Base-by-base conservation (phyloP, 2,888 invertebrate species). In the Gymnocheta viridis region DNA sequence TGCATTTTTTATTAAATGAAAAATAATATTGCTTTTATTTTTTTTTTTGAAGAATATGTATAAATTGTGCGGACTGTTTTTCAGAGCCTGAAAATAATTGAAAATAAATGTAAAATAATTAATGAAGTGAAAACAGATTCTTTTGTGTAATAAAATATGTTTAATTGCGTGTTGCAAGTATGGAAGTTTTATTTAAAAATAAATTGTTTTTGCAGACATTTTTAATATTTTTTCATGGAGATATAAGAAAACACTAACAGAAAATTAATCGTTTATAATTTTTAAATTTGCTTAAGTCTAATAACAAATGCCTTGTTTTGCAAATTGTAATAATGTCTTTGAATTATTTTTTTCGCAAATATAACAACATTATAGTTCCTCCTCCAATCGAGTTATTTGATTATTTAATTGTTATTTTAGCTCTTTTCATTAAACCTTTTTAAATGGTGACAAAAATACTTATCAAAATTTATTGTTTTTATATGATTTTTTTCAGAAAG, bases 41-140 rank as follows among this genome's bases (percentile, higher is more conserved):
- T 19, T 41, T 41, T 38, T 56, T 38, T 51, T 35, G 2, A 14
- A 38, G 6, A 38, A 29, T 2, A 24, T 24, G 4, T 51, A 29
- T 41, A 60, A 27, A 6, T 32, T n/a, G 7, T 44, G 49, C 32
- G 70, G 35, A 41, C 49, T 41, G 10, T 17, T 38, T 17, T 35
- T 77, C n/a, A n/a, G n/a, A n/a, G 9, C 3, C 22, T 29, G 47
- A 51, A 47, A 56, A 35, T 24, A 44, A 54, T 44, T 66, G 47
- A 19, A 56, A 51, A 17, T 66, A 49, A 72, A 72, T 62, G 51
- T 70, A 35, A 64, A 64, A 56, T 56, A 79, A 79, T 79, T 79
- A 79, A 79, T 79, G 79, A 72, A 79, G 79, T 72, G 79, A 56
- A 79, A 79, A 72, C 79, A 56, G 72, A 64, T 72, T 79, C 44